These are phyloP conservation scores for Coregonus clupeaformis DNA, from an alignment of 2,113 vertebrate species.

Conservation along the genomic window DNA sequence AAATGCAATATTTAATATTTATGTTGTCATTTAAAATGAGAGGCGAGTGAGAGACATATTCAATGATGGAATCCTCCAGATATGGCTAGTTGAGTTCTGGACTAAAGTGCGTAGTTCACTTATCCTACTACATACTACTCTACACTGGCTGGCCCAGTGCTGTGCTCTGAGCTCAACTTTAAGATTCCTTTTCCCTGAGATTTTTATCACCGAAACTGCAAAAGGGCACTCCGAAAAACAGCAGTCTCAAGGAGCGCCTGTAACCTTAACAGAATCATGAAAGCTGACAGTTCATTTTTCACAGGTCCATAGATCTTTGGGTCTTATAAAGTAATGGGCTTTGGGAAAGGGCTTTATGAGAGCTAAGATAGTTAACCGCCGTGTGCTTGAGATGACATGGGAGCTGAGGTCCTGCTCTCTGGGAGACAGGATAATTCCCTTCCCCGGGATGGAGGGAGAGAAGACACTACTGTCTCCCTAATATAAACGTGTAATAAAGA, in stretches of 20 bases:
- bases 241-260: slow-evolving; percentile 71
- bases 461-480: slow-evolving; percentile 68
- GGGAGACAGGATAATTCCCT: slow-evolving; percentile 71
- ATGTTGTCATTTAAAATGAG: neutral
- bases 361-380: slow-evolving; percentile 81
- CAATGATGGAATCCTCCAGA: neutral
- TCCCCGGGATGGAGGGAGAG: slow-evolving; percentile 45
- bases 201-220: slow-evolving; percentile 57
- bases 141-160: neutral
- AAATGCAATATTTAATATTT: slow-evolving; percentile 5
- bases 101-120: neutral
- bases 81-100: neutral
- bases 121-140: neutral
- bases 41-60: neutral
- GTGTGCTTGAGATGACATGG: slow-evolving; percentile 75
- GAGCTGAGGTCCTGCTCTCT: slow-evolving; percentile 74
- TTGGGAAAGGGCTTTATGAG: slow-evolving; percentile 80
- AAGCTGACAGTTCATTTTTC: slow-evolving; percentile 85
- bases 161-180: slow-evolving; percentile 36
- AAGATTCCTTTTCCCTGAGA: slow-evolving; percentile 19
- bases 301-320: slow-evolving; percentile 78
- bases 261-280: slow-evolving; percentile 82
- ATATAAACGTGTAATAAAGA: slow-evolving; percentile 83
- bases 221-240: slow-evolving; percentile 59
- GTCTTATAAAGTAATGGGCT: slow-evolving; percentile 83